These are phyloP conservation scores for Mesochorus sp. DNA, from an alignment of 2,888 invertebrate species.

Conservation along the genomic window DNA sequence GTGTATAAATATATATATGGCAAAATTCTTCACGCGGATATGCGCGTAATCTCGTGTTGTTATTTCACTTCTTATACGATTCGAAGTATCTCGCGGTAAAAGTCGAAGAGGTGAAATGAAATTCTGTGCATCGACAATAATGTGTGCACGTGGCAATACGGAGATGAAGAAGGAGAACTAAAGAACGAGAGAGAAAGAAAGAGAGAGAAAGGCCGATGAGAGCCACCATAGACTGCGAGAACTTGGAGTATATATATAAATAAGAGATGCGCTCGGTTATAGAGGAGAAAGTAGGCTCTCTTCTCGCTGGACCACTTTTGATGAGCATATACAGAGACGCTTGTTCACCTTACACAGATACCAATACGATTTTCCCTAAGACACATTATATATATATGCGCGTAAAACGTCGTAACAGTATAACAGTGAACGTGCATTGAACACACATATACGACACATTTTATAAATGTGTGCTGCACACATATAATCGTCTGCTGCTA, in stretches of 20 bases:
- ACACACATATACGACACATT: neutral
- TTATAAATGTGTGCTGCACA: neutral
- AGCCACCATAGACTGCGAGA: conserved; percentile 18
- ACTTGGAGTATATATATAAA: too few relatives aligned
- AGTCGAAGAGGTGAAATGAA: conserved; percentile 65
- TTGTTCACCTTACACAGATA: conserved; percentile 26
- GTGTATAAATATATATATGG: too few relatives aligned
- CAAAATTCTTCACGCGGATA: neutral
- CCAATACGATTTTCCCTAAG: conserved; percentile 36
- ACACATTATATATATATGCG: too few relatives aligned
- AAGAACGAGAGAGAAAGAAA: conserved; percentile 40
- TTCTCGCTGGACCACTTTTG: conserved; percentile 66
- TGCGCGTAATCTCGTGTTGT: conserved; percentile 34
- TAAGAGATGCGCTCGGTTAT: conserved; percentile 49
- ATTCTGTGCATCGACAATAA: conserved; percentile 59
- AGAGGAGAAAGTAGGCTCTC: conserved; percentile 69
- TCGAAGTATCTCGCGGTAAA: conserved; percentile 36
- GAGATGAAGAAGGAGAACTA: conserved; percentile 33
- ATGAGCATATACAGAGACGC: conserved; percentile 25
- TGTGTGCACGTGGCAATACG: conserved; percentile 39
- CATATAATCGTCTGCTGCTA: neutral
- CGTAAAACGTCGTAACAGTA: conserved; percentile 41
- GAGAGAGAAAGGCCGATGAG: conserved; percentile 30
- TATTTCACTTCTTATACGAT: conserved; percentile 25
- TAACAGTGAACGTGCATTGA: conserved; percentile 12